Evolutionary conservation across 2,113 vertebrate genomes (phyloP), one percentile per base, ranked within the genome.

Genomic region (Charadrius vociferus): DNA sequence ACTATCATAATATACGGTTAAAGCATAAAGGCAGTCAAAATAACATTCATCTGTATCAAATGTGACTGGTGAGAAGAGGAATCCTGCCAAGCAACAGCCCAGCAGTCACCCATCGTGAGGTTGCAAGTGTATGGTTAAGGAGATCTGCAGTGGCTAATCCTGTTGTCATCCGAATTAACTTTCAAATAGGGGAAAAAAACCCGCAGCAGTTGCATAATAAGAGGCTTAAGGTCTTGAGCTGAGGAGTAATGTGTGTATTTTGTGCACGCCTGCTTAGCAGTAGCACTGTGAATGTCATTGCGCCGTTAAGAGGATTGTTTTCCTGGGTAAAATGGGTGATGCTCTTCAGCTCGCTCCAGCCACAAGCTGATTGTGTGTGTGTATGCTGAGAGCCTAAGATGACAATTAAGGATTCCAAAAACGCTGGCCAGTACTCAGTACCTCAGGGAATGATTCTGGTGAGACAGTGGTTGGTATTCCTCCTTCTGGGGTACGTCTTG

Each of bases 161-260:
- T 96, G 81, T 97, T 97, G 98, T 96, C 96, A 95, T 94, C 86
- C 90, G 83, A 97, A 98, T 98, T 97, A 96, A 96, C 82, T 97
- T 97, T 96, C 93, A 97, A 97, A 94, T 30, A 74, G 67, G 73
- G 65, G 41, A 5, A 32, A 65, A 53, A 85, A 93, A 87, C 23
- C 7, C 39, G 47, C 93, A 82, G 90, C 68, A 83, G 94, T 90
- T 96, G 94, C 90, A 92, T 68, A 73, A 85, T 70, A 88, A 94
- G 77, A 88, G 10, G 45, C 84, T 96, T 89, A 86, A 92, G 34
- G 85, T 47, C 11, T 14, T 47, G 96, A 96, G 87, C 80, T 87
- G 73, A 14, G 73, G 90, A 87, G 86, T 71, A 93, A 68, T 37
- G 20, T 90, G 93, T 92, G 84, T 67, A 8, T 92, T 81, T 92